These are phyloP conservation scores for Leucopternis melanops DNA, from an alignment of 2,113 vertebrate species.

Conservation along the genomic window DNA sequence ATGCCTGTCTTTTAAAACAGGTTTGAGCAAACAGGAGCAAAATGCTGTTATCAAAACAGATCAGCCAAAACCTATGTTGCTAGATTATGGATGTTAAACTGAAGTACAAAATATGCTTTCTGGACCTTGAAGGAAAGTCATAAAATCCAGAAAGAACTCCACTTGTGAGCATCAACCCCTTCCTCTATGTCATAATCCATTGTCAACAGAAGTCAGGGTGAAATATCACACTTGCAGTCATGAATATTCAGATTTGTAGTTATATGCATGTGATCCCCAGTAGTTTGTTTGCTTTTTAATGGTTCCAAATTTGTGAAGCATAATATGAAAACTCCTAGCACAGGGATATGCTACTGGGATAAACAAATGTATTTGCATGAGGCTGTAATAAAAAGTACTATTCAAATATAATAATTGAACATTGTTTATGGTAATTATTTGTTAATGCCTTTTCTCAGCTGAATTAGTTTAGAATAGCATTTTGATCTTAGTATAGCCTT, in stretches of 20 bases:
- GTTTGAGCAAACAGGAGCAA: neutral
- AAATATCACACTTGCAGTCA: neutral
- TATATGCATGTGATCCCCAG: neutral
- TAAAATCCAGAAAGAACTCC: neutral
- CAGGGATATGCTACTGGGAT: neutral
- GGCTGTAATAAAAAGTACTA: neutral
- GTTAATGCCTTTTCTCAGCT: neutral
- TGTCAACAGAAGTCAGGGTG: neutral
- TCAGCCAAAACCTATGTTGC: neutral
- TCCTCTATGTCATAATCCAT: neutral
- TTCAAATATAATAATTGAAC: conserved; percentile 26
- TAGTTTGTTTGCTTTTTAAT: neutral
- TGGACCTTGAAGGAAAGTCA: neutral
- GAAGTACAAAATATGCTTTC: neutral
- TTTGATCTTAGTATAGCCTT: neutral
- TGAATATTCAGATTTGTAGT: neutral
- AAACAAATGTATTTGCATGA: conserved; percentile 14
- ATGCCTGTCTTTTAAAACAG: neutral
- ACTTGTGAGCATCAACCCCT: neutral
- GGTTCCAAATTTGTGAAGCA: neutral
- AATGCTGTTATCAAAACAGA: neutral
- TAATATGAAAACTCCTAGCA: neutral
- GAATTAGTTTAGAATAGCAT: neutral
- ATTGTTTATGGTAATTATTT: neutral
- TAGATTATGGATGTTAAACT: neutral